These are phyloP conservation scores for Girardinus metallicus DNA, from an alignment of 2,797 vertebrate genomes.

Conservation along the genomic window DNA sequence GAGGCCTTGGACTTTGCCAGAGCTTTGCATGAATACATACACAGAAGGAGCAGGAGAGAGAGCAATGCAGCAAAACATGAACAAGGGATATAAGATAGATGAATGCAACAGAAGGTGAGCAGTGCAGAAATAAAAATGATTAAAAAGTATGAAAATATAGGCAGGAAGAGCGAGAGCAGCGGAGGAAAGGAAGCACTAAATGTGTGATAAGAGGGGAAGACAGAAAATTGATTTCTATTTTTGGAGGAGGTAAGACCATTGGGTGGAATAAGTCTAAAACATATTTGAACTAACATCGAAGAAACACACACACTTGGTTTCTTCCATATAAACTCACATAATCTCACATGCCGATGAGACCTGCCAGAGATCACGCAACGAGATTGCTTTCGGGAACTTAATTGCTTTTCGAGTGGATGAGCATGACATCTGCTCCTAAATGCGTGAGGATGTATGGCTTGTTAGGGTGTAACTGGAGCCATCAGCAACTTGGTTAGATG, in stretches of 20 bases:
- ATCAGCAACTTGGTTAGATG: constrained; percentile 74
- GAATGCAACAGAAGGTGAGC: constrained; percentile 32
- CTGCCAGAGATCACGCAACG: constrained; percentile 45
- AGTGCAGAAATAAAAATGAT: constrained; percentile 4
- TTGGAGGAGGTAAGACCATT: constrained; percentile 31
- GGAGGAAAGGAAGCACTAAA: constrained; percentile 29
- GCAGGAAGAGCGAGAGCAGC: constrained; percentile 10
- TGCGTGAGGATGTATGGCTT: constrained; percentile 51
- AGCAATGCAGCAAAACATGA: constrained; percentile 21
- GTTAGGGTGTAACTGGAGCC: constrained; percentile 57
- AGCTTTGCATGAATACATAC: constrained; percentile 35
- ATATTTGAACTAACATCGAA: constrained; percentile 42
- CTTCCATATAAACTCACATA: constrained; percentile 40
- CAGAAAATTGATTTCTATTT: constrained; percentile 66
- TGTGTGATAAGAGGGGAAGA: constrained; percentile 44
- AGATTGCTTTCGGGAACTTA: constrained; percentile 59
- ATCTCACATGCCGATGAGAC: constrained; percentile 38
- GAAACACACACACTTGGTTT: constrained; percentile 5
- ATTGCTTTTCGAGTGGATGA: constrained; percentile 69
- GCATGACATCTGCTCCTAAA: constrained; percentile 57
- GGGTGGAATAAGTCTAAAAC: constrained; percentile 37
- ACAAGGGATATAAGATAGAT: constrained; percentile 2
- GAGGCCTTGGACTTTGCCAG: constrained; percentile 46
- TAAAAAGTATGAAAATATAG: constrained; percentile 31
- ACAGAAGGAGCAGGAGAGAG: constrained; percentile 11